Evolutionary conservation across 2,888 invertebrate species (phyloP), one percentile per base, ranked within the genome.

Genomic region (Lathronympha strigana): DNA sequence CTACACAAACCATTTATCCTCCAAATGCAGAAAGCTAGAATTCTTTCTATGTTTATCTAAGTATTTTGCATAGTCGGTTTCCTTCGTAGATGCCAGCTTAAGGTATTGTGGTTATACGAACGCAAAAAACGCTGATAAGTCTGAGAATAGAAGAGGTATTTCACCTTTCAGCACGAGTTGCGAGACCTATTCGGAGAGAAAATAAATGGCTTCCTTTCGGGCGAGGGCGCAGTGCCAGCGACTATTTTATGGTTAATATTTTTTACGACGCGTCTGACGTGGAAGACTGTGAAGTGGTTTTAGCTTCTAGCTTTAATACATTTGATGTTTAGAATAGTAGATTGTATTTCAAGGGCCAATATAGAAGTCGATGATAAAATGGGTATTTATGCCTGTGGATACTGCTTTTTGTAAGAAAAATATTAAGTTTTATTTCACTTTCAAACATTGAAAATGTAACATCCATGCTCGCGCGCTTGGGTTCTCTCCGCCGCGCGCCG

Each of bases 91-190:
- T 63, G 43, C 57, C 43, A 43, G 50, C 57, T 58, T 43, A 58
- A 43, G 58, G 63, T 58, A 63, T 63, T 63, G 63, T 66, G 54
- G 61, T 64, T 33, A 53, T 61, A 61, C 60, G 36, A 61, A 61
- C 23, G 54, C 54, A 66, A 66, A 63, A 66, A 66, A 66, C 60
- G 66, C 66, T 66, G 66, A 66, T 66, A 60, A 66, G 66, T 54
- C 60, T 66, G 53, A 49, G 51, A 60, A 61, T 53, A 61, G 60
- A 66, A 47, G 40, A 51, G 60, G 60, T 54, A 66, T 66, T 66
- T 66, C 66, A 66, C 66, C 60, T 66, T 66, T 66, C 66, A 61
- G 64, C 47, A 61, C 61, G 66, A 66, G 66, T 66, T 66, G 66
- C 53, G 66, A 61, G 66, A 66, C 66, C 66, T 61, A 66, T 66